Percentiles rank a stretch among this genome's conserved stretches.
These are phyloP conservation scores for Atta colombica DNA, from an alignment of 1,140 invertebrate genomes.

Conservation along the genomic window DNA sequence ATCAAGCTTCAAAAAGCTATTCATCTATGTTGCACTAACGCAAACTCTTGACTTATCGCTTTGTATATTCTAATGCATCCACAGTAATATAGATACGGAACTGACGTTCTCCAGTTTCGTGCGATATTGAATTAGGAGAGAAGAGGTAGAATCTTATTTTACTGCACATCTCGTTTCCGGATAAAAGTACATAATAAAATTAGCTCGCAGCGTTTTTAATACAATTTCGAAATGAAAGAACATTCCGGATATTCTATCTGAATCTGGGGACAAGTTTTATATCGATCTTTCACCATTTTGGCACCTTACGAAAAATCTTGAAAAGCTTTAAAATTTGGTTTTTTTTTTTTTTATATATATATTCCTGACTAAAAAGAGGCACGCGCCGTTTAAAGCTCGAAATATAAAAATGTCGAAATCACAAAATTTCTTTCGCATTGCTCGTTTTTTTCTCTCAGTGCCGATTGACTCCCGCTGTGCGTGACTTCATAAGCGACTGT, in stretches of 20 bases:
- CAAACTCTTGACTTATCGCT: background rate
- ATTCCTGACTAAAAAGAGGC: background rate
- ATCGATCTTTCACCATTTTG: background rate
- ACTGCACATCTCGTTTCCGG: constrained; percentile 11
- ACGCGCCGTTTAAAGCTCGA: background rate
- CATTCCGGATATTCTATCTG: background rate
- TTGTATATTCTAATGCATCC: background rate
- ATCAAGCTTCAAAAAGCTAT: constrained; percentile 1
- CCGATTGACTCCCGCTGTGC: background rate
- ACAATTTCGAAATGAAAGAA: constrained; percentile 26
- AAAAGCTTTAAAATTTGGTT: background rate
- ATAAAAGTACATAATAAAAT: constrained; percentile 32
- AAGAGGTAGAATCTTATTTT: constrained; percentile 13
- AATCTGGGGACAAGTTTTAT: constrained; percentile 16
- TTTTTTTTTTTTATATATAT: background rate
- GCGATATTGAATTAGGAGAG: constrained; percentile 16
- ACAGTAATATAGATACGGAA: background rate
- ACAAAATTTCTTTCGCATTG: background rate
- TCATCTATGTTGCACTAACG: background rate
- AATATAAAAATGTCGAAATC: constrained; percentile 4
- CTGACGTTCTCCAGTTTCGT: background rate
- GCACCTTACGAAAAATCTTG: background rate
- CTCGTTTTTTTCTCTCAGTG: background rate
- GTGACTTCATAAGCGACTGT: background rate
- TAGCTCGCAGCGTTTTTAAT: constrained; percentile 18